Conservation (phyloP, 2,797 vertebrate genomes). For the Peromyscus melanophrys region DNA sequence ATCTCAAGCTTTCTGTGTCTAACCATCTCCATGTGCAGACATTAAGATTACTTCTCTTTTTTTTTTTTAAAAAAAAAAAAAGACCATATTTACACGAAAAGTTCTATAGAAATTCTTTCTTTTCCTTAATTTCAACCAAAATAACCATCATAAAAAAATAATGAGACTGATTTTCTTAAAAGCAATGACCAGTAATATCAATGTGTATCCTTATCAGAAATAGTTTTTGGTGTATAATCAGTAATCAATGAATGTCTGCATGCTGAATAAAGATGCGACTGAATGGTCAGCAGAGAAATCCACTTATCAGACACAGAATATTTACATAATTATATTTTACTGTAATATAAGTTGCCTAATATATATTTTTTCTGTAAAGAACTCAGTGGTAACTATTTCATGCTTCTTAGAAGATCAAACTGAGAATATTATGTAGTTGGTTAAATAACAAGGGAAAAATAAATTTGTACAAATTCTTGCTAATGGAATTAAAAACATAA, state of each 20-base stretch:
- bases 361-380: not conserved
- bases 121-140: conserved; percentile 39
- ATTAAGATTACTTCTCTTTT: not conserved
- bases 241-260: not conserved
- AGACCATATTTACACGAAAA: not conserved
- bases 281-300: not conserved
- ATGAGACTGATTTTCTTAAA: conserved; percentile 13
- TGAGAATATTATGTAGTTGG: not conserved
- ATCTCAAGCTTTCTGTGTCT: not conserved
- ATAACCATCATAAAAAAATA: conserved; percentile 25
- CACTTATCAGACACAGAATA: not conserved
- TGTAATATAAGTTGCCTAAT: not conserved
- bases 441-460: conserved; percentile 16
- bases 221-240: not conserved
- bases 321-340: not conserved
- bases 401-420: not conserved
- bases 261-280: not conserved
- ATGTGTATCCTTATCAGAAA: not conserved
- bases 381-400: conserved; percentile 10
- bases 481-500: conserved; percentile 25
- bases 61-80: too few relatives aligned
- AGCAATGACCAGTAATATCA: conserved; percentile 12
- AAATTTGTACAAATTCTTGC: conserved; percentile 20
- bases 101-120: conserved; percentile 17
- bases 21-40: not conserved